Percentiles rank a stretch among this genome's conserved stretches.
Conservation (phyloP, 2,797 vertebrate species). For the Clamator glandarius region DNA sequence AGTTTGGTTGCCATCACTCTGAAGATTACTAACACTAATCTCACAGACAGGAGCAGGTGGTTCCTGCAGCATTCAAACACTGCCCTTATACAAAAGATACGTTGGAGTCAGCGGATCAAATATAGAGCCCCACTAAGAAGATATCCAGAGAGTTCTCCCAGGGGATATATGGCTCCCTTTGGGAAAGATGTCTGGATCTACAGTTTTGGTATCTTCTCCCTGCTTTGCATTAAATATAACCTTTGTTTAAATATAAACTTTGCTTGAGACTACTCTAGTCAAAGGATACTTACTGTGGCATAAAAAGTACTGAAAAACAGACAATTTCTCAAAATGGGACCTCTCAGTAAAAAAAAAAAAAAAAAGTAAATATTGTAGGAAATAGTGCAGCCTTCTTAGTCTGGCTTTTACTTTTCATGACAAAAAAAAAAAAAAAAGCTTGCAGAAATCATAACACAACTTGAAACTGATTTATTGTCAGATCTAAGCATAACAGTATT, state of each 20-base stretch:
- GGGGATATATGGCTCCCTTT: neutral
- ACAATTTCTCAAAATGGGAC: neutral
- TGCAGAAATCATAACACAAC: neutral
- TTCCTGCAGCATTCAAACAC: neutral
- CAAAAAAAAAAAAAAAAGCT: conserved; percentile 9
- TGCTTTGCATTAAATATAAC: neutral
- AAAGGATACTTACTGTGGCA: neutral
- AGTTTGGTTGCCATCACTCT: neutral
- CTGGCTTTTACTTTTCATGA: neutral
- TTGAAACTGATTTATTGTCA: conserved; percentile 3
- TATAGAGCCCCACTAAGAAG: neutral
- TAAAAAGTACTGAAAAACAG: neutral
- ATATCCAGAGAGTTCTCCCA: neutral
- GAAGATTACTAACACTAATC: neutral
- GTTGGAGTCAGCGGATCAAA: neutral
- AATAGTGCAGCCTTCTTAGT: neutral
- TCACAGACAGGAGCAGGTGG: neutral
- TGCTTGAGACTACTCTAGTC: neutral
- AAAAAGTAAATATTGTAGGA: neutral
- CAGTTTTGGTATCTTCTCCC: neutral
- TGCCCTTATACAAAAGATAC: neutral
- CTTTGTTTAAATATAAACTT: neutral
- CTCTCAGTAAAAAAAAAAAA: neutral
- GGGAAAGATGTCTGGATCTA: neutral
- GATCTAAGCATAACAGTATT: neutral